Evolutionary conservation across 1,140 invertebrate species (phyloP), one percentile per base, ranked within the genome.

Genomic region (Papilio machaon): DNA sequence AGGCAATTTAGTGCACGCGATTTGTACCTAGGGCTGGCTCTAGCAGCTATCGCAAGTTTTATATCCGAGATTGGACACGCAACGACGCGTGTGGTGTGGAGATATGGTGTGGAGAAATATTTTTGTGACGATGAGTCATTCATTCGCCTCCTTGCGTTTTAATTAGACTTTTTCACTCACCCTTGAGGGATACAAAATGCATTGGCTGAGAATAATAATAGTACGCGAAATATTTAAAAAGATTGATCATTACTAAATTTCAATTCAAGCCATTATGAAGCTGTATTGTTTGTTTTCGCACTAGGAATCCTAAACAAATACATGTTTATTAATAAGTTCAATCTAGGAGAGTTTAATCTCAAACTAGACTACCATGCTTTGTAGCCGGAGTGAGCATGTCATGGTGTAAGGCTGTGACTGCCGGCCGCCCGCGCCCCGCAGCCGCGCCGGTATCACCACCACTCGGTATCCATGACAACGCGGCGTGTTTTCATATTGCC

Each of bases 1-100:
- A n/a, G 17, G 49, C 30, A 17, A 60, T 77, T 77, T 54, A 52
- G 75, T 77, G 35, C 75, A 77, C 75, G 52, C 49, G 19, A 30
- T 52, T 23, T 23, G 58, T 77, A 52, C 30, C 73, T 58, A 77
- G 67, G 74, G 81, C 83, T 79, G 17, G 54, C 8, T 17, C n/a
- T n/a, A 58, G 80, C 82, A 81, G 38, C 82, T 77, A 80, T 81
- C 80, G 58, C 60, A 19, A 73, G 77, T 83, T 84, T 79, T 78
- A 80, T 78, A 81, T 81, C 73, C 80, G 73, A 58, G 46, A 80
- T 81, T 77, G 67, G 46, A 19, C 81, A 85, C 81, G 80, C 77
- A 60, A 84, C 35, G 47, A 60, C 15, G 73, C 23, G 10, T 46
- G 43, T 47, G 8, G 11, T 75, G 11, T 5, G 30, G 15, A 13